A percentile compares a stretch with the other conserved stretches of the same genome.
These are phyloP conservation scores for Numida meleagris DNA, from an alignment of 2,113 vertebrate genomes.

Conservation along the genomic window DNA sequence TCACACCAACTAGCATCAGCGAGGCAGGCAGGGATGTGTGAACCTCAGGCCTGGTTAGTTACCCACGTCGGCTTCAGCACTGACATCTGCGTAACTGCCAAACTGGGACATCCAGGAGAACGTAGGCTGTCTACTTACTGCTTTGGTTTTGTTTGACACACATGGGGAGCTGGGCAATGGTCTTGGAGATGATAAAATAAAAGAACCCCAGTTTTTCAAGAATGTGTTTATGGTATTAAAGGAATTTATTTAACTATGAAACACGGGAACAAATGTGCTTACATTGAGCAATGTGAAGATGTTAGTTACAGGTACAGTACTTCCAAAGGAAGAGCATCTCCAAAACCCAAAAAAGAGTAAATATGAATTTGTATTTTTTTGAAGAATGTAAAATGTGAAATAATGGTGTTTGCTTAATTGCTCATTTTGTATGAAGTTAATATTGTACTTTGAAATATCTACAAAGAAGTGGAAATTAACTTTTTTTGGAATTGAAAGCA, in stretches of 20 bases:
- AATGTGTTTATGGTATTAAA: constrained; percentile 72
- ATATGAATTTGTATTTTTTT: constrained; percentile 94
- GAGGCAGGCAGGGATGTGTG: not conserved
- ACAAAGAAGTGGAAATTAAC: constrained; percentile 87
- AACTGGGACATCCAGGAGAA: not conserved
- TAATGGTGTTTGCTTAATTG: constrained; percentile 90
- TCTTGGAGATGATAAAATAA: constrained; percentile 57
- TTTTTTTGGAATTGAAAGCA: constrained; percentile 96
- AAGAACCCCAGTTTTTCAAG: constrained; percentile 66
- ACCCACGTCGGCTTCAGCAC: not conserved
- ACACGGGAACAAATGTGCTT: constrained; percentile 80
- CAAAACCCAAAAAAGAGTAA: constrained; percentile 88
- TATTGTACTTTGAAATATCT: constrained; percentile 90
- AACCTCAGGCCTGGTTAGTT: not conserved
- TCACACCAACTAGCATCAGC: not conserved
- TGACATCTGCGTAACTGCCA: not conserved
- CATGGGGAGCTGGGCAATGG: constrained; percentile 16
- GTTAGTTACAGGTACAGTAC: constrained; percentile 86
- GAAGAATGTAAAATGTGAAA: constrained; percentile 95
- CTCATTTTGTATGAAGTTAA: constrained; percentile 97
- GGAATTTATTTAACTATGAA: constrained; percentile 80
- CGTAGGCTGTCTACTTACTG: not conserved
- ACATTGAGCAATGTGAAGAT: constrained; percentile 83
- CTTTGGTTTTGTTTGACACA: not conserved
- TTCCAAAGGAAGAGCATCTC: constrained; percentile 93